phyloP scores from a whole-genome alignment of 2,797 vertebrate species.

The Chaenodraco wilsoni region DNA sequence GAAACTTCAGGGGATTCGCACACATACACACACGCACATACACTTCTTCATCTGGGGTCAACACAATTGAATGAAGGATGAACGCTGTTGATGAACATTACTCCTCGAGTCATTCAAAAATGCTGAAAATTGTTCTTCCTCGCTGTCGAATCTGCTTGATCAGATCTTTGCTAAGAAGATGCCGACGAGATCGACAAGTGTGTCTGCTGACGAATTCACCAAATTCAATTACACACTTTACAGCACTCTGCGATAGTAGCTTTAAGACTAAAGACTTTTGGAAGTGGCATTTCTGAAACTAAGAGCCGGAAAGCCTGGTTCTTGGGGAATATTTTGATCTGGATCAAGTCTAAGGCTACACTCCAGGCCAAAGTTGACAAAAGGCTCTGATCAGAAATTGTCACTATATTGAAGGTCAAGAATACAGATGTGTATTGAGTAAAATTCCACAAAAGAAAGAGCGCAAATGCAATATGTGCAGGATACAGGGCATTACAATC shows the following conservation, averaged over 20 bases:
- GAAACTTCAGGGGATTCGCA: slow-evolving; percentile 66
- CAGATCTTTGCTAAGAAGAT: slow-evolving; percentile 33
- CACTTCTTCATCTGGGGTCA: slow-evolving; percentile 39
- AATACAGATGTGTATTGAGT: slow-evolving; percentile 15
- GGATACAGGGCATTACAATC: slow-evolving; percentile 75
- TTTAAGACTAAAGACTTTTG: slow-evolving; percentile 72
- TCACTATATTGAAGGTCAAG: slow-evolving; percentile 24
- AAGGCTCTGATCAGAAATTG: slow-evolving; percentile 18
- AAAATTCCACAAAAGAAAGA: slow-evolving; percentile 52
- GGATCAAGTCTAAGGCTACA: slow-evolving; percentile 23
- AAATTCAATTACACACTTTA: slow-evolving; percentile 58
- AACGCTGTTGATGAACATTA: slow-evolving; percentile 56
- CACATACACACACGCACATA: slow-evolving; percentile 9
- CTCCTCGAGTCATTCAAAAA: slow-evolving; percentile 60
- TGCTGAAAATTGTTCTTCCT: slow-evolving; percentile 77
- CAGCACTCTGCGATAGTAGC: slow-evolving; percentile 58
- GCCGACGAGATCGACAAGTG: slow-evolving; percentile 12
- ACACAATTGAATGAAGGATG: slow-evolving; percentile 41
- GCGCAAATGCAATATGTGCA: slow-evolving; percentile 53
- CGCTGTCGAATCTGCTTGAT: slow-evolving; percentile 43
- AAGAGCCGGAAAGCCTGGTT: slow-evolving; percentile 41
- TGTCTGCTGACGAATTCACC: slow-evolving; percentile 60
- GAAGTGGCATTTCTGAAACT: slow-evolving; percentile 58
- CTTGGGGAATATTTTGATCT: slow-evolving; percentile 21
- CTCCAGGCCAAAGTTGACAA: slow-evolving; percentile 34